These are phyloP conservation scores for Petrocephalus microphthalmus DNA, from an alignment of 2,113 vertebrate genomes.

Conservation along the genomic window DNA sequence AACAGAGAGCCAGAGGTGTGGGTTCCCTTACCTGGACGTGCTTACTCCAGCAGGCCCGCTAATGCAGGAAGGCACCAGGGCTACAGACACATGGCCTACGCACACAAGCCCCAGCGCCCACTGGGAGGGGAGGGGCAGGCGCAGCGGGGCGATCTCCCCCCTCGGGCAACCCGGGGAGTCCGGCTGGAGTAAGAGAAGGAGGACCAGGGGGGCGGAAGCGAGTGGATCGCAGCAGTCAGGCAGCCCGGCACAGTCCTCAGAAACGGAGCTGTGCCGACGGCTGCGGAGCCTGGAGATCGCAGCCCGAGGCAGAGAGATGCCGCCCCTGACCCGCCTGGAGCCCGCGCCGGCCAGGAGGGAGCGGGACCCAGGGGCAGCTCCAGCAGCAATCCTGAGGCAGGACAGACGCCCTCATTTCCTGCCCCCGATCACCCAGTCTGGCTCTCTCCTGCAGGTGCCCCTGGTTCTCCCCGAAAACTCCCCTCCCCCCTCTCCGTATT, in stretches of 20 bases:
- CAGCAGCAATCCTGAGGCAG: slow-evolving; percentile 23
- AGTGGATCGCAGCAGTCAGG: background rate
- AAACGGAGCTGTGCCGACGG: slow-evolving; percentile 34
- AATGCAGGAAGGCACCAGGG: background rate
- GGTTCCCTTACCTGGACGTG: background rate
- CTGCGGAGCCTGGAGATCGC: slow-evolving; percentile 40
- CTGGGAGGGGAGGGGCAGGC: slow-evolving; percentile 11
- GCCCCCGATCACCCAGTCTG: slow-evolving; percentile 45
- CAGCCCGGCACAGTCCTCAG: background rate
- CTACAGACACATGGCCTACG: no score
- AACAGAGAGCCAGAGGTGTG: no score
- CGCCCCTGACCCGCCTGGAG: background rate
- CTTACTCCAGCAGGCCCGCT: background rate
- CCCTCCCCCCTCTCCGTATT: slow-evolving; percentile 44
- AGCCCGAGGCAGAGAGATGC: background rate
- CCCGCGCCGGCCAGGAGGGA: background rate
- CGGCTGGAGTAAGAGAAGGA: slow-evolving; percentile 19
- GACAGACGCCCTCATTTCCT: slow-evolving; percentile 52
- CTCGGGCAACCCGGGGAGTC: background rate
- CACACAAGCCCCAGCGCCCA: no score
- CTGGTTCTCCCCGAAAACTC: slow-evolving; percentile 47
- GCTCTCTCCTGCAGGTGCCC: slow-evolving; percentile 40
- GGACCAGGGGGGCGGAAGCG: background rate
- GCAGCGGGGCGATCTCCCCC: slow-evolving; percentile 28
- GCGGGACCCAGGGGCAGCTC: background rate